A percentile compares a stretch with the other conserved stretches of the same genome.
phyloP scores from a whole-genome alignment of 2,888 invertebrate species.

The Dryobota labecula region DNA sequence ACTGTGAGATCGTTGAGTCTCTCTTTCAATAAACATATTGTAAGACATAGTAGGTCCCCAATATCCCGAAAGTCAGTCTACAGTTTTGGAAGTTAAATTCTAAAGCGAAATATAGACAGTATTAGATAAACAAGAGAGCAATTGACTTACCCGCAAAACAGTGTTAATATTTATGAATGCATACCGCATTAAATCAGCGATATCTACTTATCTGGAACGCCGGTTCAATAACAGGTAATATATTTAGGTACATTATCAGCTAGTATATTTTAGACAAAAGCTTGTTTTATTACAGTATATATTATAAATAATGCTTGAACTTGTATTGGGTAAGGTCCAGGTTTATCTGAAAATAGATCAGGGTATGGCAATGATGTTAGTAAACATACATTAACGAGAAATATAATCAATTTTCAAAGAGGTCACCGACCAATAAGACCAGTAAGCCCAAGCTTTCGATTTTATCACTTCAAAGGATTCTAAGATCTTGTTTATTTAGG shows the following conservation, averaged over 20 bases:
- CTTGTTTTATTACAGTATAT: slow-evolving; percentile 15
- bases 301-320: slow-evolving; percentile 13
- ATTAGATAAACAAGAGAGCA: slow-evolving; percentile 23
- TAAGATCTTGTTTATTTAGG: neutral
- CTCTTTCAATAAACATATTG: too few species aligned
- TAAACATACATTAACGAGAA: neutral
- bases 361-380: too few species aligned
- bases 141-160: slow-evolving; percentile 38
- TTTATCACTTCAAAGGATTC: neutral
- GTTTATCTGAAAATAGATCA: neutral
- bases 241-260: slow-evolving; percentile 22
- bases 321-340: neutral
- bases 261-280: slow-evolving; percentile 9
- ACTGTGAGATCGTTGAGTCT: too few species aligned
- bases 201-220: slow-evolving; percentile 37
- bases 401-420: neutral
- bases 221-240: slow-evolving; percentile 39
- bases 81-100: neutral
- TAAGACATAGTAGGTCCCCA: neutral
- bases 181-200: slow-evolving; percentile 51
- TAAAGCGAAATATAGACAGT: neutral
- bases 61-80: neutral
- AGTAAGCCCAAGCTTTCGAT: neutral
- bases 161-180: slow-evolving; percentile 41
- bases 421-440: neutral